Evolutionary conservation across 1,140 invertebrate species (phyloP).

Genomic region (Hyles euphorbiae): DNA sequence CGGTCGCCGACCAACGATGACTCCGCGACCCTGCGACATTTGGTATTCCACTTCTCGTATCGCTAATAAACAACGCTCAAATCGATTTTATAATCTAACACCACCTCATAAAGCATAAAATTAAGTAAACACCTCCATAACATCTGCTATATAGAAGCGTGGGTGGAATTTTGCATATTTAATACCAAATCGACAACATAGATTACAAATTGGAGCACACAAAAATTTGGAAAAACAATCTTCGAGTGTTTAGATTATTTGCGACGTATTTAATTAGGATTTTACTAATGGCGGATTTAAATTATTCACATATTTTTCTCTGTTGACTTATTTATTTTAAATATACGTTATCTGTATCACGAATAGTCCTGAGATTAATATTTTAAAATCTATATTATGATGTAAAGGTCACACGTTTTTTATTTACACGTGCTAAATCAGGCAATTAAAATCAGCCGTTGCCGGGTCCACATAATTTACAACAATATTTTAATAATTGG

Average conservation of each 20-base stretch:
- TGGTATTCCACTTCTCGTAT: conserved; percentile 31
- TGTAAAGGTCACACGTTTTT: neutral
- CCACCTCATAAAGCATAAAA: conserved; percentile 12
- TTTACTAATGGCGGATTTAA: too few species aligned
- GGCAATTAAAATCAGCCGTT: neutral
- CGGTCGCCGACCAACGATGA: conserved; percentile 63
- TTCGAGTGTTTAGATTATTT: too few species aligned
- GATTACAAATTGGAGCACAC: too few species aligned
- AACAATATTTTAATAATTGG: too few species aligned
- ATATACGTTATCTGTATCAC: too few species aligned
- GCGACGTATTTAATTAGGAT: too few species aligned
- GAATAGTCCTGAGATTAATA: too few species aligned
- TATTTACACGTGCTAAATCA: neutral
- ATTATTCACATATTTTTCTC: too few species aligned
- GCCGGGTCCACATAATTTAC: too few species aligned
- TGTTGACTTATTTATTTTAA: too few species aligned
- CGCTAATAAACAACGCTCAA: conserved; percentile 27
- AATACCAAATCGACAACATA: too few species aligned
- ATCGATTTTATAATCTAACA: conserved; percentile 9
- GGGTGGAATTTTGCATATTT: conserved; percentile 4
- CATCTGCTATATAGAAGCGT: conserved; percentile 3
- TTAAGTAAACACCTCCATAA: conserved; percentile 7
- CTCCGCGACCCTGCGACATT: conserved; percentile 50
- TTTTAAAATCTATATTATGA: neutral
- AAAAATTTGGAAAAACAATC: too few species aligned